Evolutionary conservation across 2,888 invertebrate species (phyloP), one percentile per base, ranked within the genome.

Genomic region (Caenorhabditis sinica): DNA sequence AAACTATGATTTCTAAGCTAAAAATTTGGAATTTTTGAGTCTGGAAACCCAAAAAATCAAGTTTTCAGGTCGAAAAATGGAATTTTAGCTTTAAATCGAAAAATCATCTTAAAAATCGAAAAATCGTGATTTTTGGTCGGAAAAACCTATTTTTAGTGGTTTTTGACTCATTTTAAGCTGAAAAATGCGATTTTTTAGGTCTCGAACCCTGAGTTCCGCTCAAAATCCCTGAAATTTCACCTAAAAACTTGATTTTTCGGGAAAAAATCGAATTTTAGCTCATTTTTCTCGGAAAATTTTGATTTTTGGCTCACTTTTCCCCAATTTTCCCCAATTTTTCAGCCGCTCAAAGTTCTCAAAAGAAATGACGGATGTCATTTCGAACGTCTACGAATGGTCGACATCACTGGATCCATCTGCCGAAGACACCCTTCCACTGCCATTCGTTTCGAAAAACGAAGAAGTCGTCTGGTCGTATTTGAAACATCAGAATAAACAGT

Each of bases 401-500:
- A 75, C 80, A 6, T 49, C 65, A 15, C 30, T 84, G 69, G 81
- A 75, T 13, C 76, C 80, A 4, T 66, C 65, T 0, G 25, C 56
- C 11, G 56, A 73, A 8, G 85, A 74, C 30, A 71, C 77, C 28
- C 68, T 85, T 0, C 85, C 85, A 40, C 68, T 85, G 13, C 85
- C 85, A n/a, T 85, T 85, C 30, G 80, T 85, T 36, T 85, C 85
- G 51, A 77, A 85, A 23, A 77, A 81, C 30, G 77, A 82, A 15
- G 85, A 85, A 63, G 85, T 85, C 40, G 69, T 85, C n/a, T 85
- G 85, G 85, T 76, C 76, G 15, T 85, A 85, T 68, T 36, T 85
- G 53, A 85, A 82, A 23, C 85, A 85, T 65, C 81, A 85, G 56
- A 77, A 74, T 51, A 76, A 77, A 61, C 85, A 85, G 43, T 56